Percentiles rank a stretch among this genome's conserved stretches.
phyloP scores from a whole-genome alignment of 2,888 invertebrate genomes.

The Pterobdella sp. region DNA sequence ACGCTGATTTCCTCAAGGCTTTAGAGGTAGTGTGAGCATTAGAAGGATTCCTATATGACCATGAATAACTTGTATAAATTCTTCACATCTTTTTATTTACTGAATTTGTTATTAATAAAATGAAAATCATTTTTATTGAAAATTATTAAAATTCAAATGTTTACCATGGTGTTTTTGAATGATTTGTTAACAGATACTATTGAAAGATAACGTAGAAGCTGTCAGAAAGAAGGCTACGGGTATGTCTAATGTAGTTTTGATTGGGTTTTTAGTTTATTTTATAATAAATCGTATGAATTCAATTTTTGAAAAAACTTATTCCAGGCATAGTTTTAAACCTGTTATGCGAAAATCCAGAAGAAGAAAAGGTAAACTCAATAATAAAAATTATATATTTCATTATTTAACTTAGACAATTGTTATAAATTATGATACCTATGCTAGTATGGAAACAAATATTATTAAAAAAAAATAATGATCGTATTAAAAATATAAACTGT shows the following conservation, averaged over 20 bases:
- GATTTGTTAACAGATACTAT: constrained; percentile 56
- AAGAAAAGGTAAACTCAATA: constrained; percentile 66
- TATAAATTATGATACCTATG: not conserved
- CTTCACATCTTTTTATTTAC: too few relatives aligned
- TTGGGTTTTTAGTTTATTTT: not conserved
- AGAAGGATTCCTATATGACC: not conserved
- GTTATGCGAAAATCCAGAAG: constrained; percentile 70
- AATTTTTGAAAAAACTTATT: not conserved
- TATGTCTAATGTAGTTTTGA: constrained; percentile 39
- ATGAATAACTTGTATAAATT: too few relatives aligned
- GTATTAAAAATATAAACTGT: too few relatives aligned
- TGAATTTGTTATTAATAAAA: too few relatives aligned
- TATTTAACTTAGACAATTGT: not conserved
- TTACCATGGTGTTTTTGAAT: not conserved
- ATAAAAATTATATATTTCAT: not conserved
- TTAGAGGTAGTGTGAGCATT: constrained; percentile 56
- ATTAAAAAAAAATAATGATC: too few relatives aligned
- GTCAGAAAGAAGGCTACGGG: constrained; percentile 71
- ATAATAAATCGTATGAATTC: constrained; percentile 2
- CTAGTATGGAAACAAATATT: not conserved
- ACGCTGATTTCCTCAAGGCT: constrained; percentile 64
- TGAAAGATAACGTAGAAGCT: constrained; percentile 69
- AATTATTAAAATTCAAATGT: too few relatives aligned
- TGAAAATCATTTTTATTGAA: too few relatives aligned
- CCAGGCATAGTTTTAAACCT: constrained; percentile 61